Base-by-base conservation (phyloP, 2,888 invertebrate species). In the Drosophila mayaguana region DNA sequence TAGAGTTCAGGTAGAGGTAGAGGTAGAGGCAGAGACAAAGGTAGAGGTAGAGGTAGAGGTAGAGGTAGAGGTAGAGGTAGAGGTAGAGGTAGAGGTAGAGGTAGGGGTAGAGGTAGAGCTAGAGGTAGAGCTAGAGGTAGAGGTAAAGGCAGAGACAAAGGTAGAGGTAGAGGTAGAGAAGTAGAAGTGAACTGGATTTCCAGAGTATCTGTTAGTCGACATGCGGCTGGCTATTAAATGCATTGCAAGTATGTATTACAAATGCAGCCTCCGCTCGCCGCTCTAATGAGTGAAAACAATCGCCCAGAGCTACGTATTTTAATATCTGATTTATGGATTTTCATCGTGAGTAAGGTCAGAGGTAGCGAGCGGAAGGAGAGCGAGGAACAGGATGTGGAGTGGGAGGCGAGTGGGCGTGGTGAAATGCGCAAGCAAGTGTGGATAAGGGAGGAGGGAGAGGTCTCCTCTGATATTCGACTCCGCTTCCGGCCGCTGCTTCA, bases 401-500 rank as follows among this genome's bases (percentile, higher is more conserved):
- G 48, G 48, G 9, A 6, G n/a, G 48, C 12, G 3, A n/a, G 22
- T 25, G 8, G 48, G 11, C 2, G 32, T 32, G 32, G 32, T 38
- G 38, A 28, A 28, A 46, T 46, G 11, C 2, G 28, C 5, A 28
- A 11, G 28, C 6, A 28, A 28, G 6, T 48, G 18, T 14, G 8
- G n/a, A n/a, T 3, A 8, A 12, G 7, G 28, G 28, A 28, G 8
- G 28, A 40, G 40, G 32, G 50, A 8, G n/a, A 18, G 32, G 32
- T 32, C 32, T 20, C 32, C 50, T 50, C 50, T 50, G 50, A 50
- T 50, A 50, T 50, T 34, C 50, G 50, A 50, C 32, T 34, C 32
- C 50, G 12, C 32, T 50, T 50, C 50, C 50, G 50, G 50, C 32
- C 20, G 50, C 50, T 50, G 50, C 32, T 50, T 50, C 32, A 50